Evolutionary conservation across 2,797 vertebrate genomes (phyloP).

Genomic region (Mormyrus proboscirostris): DNA sequence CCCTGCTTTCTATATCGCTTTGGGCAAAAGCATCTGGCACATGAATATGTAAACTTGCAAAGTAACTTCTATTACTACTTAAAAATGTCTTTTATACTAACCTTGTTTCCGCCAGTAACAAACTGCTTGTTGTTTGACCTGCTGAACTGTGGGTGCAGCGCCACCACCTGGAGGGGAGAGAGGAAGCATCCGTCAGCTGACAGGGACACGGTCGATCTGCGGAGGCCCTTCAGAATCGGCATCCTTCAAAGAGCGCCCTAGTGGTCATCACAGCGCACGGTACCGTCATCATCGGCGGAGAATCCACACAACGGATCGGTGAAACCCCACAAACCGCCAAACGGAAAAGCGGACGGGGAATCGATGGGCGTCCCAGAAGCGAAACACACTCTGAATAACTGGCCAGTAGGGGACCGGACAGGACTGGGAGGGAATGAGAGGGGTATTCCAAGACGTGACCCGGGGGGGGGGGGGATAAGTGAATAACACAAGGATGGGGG

Average conservation of each 20-base stretch:
- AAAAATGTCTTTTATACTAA: constrained; percentile 47
- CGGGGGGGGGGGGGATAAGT: not conserved
- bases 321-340: not conserved
- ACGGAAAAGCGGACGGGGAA: not conserved
- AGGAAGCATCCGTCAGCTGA: not conserved
- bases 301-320: not conserved
- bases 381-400: not conserved
- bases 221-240: not conserved
- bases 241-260: not conserved
- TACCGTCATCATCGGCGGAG: not conserved
- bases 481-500: constrained; percentile 14
- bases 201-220: not conserved
- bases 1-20: not conserved
- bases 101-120: constrained; percentile 96
- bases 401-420: not conserved
- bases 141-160: constrained; percentile 87
- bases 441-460: constrained; percentile 16
- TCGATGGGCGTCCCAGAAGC: not conserved
- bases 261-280: not conserved
- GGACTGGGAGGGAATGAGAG: not conserved
- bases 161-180: constrained; percentile 63
- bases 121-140: constrained; percentile 94
- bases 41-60: not conserved
- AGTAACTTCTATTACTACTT: not conserved
- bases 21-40: not conserved